Base-by-base conservation (phyloP, 2,113 vertebrate species). In the Gymnocephalus cernua region DNA sequence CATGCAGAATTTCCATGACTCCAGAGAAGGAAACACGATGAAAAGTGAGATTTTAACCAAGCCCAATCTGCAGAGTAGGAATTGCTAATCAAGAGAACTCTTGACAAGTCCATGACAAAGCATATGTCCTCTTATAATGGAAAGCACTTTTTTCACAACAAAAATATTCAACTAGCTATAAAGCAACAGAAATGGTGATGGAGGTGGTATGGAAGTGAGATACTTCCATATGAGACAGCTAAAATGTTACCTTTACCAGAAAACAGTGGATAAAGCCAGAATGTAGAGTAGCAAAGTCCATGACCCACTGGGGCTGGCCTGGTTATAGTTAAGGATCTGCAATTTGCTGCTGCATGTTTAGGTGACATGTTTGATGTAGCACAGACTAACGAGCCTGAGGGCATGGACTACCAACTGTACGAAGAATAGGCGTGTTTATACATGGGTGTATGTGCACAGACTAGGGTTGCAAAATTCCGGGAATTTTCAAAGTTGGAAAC, bases 321-420 rank as follows among this genome's bases (percentile, higher is more conserved):
- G 74, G 35, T 65, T 83, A 78, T 48, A 25, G 72, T 84, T 76
- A 62, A 64, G 56, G 47, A 68, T 54, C 67, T 74, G 75, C 63
- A 75, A 56, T 86, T 83, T 90, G 81, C 63, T 19, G 3, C 54
- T 67, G 77, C 79, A 86, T 86, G 85, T 84, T 89, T 90, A 71
- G 83, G 70, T 90, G 89, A 83, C 85, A 85, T 35, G 56, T 90
- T 87, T 90, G 78, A 90, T 86, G 87, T 83, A 88, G 45, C 72
- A 74, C 83, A 88, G 88, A 86, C 85, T 74, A 91, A 79, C 76
- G 72, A 68, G 78, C 88, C 79, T 70, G 64, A 76, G 73, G 82
- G 59, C 72, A 78, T 16, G 11, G 64, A 86, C 80, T 86, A 79
- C 74, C 44, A 53, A 73, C 74, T 74, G 58, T 59, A 81, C 35